Percentiles rank a stretch among this genome's conserved stretches.
These are phyloP conservation scores for Physella acuta DNA, from an alignment of 1,140 invertebrate genomes.

Conservation along the genomic window DNA sequence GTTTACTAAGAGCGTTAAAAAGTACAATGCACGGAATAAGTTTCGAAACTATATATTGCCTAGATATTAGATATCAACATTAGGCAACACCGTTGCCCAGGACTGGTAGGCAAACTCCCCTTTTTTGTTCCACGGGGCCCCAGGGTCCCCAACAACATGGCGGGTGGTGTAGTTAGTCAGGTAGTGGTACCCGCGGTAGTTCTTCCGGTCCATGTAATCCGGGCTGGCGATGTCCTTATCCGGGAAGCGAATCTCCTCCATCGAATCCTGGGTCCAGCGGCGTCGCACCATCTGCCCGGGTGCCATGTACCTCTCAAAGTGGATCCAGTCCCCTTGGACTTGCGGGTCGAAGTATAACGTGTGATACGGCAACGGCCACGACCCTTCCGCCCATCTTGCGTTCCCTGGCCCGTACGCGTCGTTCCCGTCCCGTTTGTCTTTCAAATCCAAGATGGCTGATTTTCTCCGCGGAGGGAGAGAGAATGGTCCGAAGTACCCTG, in stretches of 20 bases:
- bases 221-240: constrained; percentile 20
- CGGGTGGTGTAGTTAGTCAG: constrained; percentile 12
- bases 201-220: constrained; percentile 13
- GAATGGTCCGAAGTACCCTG: constrained; percentile 24
- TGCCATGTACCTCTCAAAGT: constrained; percentile 22
- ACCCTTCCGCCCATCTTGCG: constrained; percentile 19
- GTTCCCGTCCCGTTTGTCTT: constrained; percentile 17
- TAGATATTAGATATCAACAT: constrained; percentile 11
- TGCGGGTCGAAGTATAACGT: constrained; percentile 24
- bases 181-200: constrained; percentile 26
- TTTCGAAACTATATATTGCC: too few species aligned
- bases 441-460: constrained; percentile 21
- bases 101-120: constrained; percentile 21
- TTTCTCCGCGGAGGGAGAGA: constrained; percentile 15
- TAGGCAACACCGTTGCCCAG: not conserved
- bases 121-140: constrained; percentile 22
- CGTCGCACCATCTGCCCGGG: constrained; percentile 26
- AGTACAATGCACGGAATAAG: too few species aligned
- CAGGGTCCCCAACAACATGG: constrained; percentile 10
- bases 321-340: constrained; percentile 19
- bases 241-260: constrained; percentile 22
- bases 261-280: not conserved
- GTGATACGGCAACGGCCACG: constrained; percentile 21
- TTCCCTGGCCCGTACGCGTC: constrained; percentile 7
- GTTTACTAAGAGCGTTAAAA: too few species aligned